Base-by-base conservation (phyloP, 2,113 vertebrate genomes). In the Marcusenius ussheri region DNA sequence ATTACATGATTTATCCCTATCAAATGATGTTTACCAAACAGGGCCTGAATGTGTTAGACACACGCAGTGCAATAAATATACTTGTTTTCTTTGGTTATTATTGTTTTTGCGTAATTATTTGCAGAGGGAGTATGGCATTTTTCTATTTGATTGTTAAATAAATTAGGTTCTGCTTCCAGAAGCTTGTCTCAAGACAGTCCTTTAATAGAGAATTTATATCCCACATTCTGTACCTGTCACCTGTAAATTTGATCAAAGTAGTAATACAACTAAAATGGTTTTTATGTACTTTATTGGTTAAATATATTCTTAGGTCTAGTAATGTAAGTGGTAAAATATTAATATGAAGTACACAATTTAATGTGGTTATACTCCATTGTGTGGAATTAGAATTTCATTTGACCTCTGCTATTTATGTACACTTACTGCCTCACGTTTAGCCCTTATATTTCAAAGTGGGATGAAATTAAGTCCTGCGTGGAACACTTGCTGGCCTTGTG, bases 131-230 rank as follows among this genome's bases (percentile, higher is more conserved):
- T 42, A 0, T 19, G 74, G 35, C 17, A 5, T 88, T 58, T 50
- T 24, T 27, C 31, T 46, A 50, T 74, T 74, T 70, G 24, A 70
- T 7, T 74, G 58, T 50, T 45, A 88, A 88, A 88, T 88, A 88
- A 49, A 88, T 88, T 47, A 11, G 88, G 24, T 49, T 88, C n/a
- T 74, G 62, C 88, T 46, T 88, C 58, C 31, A 27, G 27, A 74
- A 21, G 1, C 21, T 13, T 31, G 62, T 88, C n/a, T 49, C 70
- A 21, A 66, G 62, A n/a, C 39, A 27, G 42, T 47, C 66, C 27
- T 24, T 47, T 49, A 88, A 88, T 88, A 9, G 24, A n/a, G 31
- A 88, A 15, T 47, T n/a, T 49, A 35, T 50, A 39, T 50, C 31
- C 13, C 2, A 42, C 39, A 24, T 31, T 70, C 62, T 70, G 62